Evolutionary conservation across 2,797 vertebrate genomes (phyloP).

Genomic region (Peromyscus nudipes): DNA sequence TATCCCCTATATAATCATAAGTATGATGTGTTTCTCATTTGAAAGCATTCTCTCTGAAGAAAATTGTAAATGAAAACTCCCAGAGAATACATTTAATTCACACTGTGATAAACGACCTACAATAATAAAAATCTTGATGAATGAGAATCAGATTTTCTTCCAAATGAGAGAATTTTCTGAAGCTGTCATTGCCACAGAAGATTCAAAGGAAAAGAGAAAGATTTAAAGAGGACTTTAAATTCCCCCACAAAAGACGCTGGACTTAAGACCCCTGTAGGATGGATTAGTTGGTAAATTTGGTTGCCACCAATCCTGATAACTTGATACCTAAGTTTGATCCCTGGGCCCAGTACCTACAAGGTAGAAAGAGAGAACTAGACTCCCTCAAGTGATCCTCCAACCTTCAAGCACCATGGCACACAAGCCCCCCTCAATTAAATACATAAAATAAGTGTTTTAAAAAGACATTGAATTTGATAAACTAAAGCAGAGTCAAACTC

Average conservation of each 20-base stretch:
- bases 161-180: conserved; percentile 58
- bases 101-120: conserved; percentile 69
- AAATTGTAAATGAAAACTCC: conserved; percentile 65
- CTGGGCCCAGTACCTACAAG: no score
- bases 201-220: not conserved
- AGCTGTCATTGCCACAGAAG: conserved; percentile 47
- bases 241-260: not conserved
- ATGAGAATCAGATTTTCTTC: conserved; percentile 60
- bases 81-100: conserved; percentile 71
- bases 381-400: not conserved
- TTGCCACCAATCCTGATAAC: not conserved
- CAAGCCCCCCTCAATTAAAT: not conserved
- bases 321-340: not conserved
- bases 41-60: conserved; percentile 61
- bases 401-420: not conserved
- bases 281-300: not conserved
- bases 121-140: conserved; percentile 78
- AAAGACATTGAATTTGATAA: not conserved
- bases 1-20: conserved; percentile 72
- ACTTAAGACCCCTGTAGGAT: not conserved
- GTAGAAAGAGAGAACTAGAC: not conserved
- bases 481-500: not conserved
- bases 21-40: conserved; percentile 64
- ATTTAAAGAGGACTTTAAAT: not conserved
- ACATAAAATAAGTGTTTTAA: not conserved